Conservation (phyloP, 2,797 vertebrate species). For the Acrossocheilus wenchowensis region DNA sequence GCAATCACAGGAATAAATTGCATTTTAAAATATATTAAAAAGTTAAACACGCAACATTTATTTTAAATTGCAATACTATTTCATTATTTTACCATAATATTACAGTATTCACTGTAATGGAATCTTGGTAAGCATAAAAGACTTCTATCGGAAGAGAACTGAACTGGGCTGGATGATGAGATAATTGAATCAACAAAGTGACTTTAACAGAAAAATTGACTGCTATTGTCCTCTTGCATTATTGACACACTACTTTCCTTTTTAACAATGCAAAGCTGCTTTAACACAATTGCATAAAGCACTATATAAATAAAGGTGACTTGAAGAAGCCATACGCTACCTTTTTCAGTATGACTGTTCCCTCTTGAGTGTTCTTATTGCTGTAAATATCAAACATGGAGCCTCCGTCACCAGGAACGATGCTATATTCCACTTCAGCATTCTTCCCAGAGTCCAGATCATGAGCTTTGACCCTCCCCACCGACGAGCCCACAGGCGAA, state of each 20-base stretch:
- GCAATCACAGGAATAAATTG: not conserved
- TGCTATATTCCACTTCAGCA: conserved; percentile 88
- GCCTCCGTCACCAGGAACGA: conserved; percentile 90
- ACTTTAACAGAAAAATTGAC: too few species aligned
- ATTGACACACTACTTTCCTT: not conserved
- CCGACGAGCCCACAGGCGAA: conserved; percentile 81
- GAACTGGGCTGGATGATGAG: too few species aligned
- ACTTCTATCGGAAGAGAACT: too few species aligned
- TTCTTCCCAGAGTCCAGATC: conserved; percentile 89
- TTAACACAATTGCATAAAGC: too few species aligned
- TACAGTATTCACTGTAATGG: not conserved
- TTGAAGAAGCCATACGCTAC: conserved; percentile 67
- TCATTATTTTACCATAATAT: not conserved
- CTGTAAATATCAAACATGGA: conserved; percentile 88
- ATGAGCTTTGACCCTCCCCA: conserved; percentile 88
- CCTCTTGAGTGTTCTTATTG: conserved; percentile 86
- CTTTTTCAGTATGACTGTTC: conserved; percentile 88
- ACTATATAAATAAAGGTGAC: not conserved
- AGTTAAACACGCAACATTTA: too few species aligned
- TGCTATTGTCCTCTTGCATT: not conserved
- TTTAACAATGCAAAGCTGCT: not conserved
- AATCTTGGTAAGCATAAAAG: not conserved
- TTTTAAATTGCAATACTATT: too few species aligned
- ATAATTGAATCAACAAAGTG: too few species aligned
- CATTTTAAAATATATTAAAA: not conserved